Base-by-base conservation (phyloP, 2,113 vertebrate genomes). In the Campylorhamphus procurvoides region DNA sequence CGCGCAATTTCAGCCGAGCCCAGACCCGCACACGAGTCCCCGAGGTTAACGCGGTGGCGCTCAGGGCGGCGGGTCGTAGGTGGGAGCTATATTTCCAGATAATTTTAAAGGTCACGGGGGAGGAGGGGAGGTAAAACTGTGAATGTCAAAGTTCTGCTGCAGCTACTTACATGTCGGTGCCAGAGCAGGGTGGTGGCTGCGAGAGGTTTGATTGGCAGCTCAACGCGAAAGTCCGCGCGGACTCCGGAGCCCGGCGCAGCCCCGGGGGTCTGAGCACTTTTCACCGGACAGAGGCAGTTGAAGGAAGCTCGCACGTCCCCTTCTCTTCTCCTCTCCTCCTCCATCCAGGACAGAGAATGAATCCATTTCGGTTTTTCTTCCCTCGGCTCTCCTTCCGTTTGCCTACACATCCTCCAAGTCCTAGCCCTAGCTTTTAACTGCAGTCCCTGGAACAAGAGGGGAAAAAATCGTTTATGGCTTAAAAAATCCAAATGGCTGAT, bases 401-500 rank as follows among this genome's bases (percentile, higher is more conserved):
- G 97, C 95, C 97, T 96, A 94, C 97, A 97, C 98, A 97, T 98
- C 98, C 98, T 98, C 98, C 98, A 98, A 98, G 97, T 98, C 97
- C 97, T 98, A 98, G 97, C 96, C 97, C 97, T 97, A 97, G 98
- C 97, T 97, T 98, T 98, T 98, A 98, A 98, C 98, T 98, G 98
- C 98, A 90, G 98, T 97, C 98, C 98, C 98, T 99, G 99, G 97
- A 99, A 99, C 98, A 98, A 99, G 98, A 82, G 83, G 90, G 84
- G 67, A 99, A 99, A 95, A 99, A 99, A 98, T 98, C 98, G 98
- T 99, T 99, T 99, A 99, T 98, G 99, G 98, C 98, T 99, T 99
- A 98, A 99, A 99, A 97, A 98, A 98, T 98, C 99, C 98, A 99
- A 99, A 98, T 98, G 98, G 98, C 98, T 98, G 98, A 98, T 99